Evolutionary conservation across 2,797 vertebrate species (phyloP).

Genomic region (Myotis pilosus): DNA sequence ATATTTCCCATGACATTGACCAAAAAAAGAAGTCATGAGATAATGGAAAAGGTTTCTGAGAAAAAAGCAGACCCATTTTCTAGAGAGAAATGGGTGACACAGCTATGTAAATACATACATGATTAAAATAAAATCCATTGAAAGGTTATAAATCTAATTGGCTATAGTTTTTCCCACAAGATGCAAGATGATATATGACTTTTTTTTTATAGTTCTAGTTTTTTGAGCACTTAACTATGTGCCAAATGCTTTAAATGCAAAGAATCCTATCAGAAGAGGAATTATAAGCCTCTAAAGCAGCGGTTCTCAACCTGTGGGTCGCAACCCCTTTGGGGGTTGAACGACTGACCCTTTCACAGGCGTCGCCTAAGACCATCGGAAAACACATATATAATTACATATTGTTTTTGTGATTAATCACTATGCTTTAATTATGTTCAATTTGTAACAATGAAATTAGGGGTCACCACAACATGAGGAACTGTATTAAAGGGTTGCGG

Average conservation of each 20-base stretch:
- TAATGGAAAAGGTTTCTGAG: not conserved
- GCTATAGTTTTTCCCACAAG: not conserved
- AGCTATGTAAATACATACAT: not conserved
- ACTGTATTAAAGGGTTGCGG: too few relatives aligned
- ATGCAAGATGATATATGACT: not conserved
- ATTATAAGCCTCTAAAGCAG: not conserved
- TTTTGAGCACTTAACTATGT: conserved; percentile 8
- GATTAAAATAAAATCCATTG: conserved; percentile 17
- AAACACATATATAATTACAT: too few relatives aligned
- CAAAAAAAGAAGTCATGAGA: not conserved
- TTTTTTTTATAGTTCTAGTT: not conserved
- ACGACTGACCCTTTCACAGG: too few relatives aligned
- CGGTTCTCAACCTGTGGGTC: too few relatives aligned
- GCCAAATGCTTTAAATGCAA: not conserved
- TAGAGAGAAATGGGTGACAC: conserved; percentile 10
- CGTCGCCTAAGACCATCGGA: too few relatives aligned
- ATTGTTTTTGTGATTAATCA: too few relatives aligned
- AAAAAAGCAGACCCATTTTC: not conserved
- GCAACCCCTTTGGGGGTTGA: too few relatives aligned
- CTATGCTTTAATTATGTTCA: too few relatives aligned
- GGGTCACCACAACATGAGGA: too few relatives aligned
- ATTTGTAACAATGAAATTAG: too few relatives aligned
- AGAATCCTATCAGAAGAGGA: conserved; percentile 11
- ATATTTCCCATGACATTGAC: not conserved
- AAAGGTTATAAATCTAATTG: conserved; percentile 2